Base-by-base conservation (phyloP, 2,113 vertebrate genomes). In the Otolemur garnettii region DNA sequence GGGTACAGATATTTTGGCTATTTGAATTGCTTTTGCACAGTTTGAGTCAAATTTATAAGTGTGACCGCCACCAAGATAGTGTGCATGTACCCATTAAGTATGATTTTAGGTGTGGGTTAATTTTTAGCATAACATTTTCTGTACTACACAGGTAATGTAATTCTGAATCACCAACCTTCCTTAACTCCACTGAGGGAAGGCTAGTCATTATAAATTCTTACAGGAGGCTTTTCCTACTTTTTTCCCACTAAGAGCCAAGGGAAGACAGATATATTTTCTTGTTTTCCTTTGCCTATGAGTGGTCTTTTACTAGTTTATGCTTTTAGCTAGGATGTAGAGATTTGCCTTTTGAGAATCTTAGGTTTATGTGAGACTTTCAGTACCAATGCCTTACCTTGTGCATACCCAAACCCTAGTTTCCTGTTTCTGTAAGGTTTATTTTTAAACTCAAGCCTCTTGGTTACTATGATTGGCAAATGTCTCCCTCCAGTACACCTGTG, bases 381-480 rank as follows among this genome's bases (percentile, higher is more conserved):
- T 83, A 55, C 35, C 69, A 86, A 79, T 53, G 83, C 30, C 30
- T 33, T 38, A 81, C 19, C 24, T 18, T 81, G 5, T 93, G 17
- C 11, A 64, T 24, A 94, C 26, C 35, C 50, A 81, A 81, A n/a
- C 10, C 33, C 21, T 90, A 96, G 19, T 75, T 42, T 92, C 14
- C 42, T 96, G 26, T 78, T 59, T 94, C 68, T 95, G 11, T 75
- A 53, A 94, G 2, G 21, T 91, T 96, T 50, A 50, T 64, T 96
- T 75, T 59, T 78, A 93, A 95, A 30, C 5, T 92, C 72, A 55
- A 69, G 4, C 6, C 59, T 79, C 60, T 94, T 89, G 74, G 7
- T 78, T 91, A 93, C 53, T 88, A 18, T 80, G 72, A 91, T 78
- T 92, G 45, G 13, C 12, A 96, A 87, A 85, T 95, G 12, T 21